Evolutionary conservation across 1,140 invertebrate species (phyloP), one percentile per base, ranked within the genome.

Genomic region (Drosophila ironensis): DNA sequence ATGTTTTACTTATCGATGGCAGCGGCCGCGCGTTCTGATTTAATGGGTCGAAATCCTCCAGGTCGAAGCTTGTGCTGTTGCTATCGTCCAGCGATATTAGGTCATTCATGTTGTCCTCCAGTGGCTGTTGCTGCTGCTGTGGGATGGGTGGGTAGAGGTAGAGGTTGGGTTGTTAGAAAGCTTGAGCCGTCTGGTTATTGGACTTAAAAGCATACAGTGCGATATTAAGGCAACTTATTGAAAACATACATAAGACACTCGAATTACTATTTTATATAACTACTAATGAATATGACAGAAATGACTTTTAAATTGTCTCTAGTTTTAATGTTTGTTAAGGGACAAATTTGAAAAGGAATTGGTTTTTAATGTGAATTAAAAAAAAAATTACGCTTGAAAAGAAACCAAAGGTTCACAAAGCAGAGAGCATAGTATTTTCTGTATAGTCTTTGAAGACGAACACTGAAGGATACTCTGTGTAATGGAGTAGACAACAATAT

Each of bases 61-160:
- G 48, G 59, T 90, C 89, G 41, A 90, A 90, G 69, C 88, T 90
- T 44, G 75, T 78, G 28, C 88, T 90, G 40, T 72, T 84, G 64
- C 88, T 89, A 87, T 89, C 86, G 71, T 89, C 87, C 74, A 90
- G 75, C 76, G 74, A 87, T 82, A 90, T 90, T 44, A 90, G 67
- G 86, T 90, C 87, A 20, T 88, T 89, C 63, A 89, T 87, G 40
- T 77, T 87, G 45, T 88, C 87, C 30, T 87, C 74, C 44, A 53
- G 60, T 11, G 61, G 28, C 17, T 60, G 56, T 57, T 87, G 64
- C 45, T 81, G 19, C 71, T 84, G 66, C 64, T 52, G 50, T 9
- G 46, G 45, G 37, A 30, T 12, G 30, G 40, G 14, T 19, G 42
- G 30, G 57, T 9, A 63, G 37, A 56, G 30, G 57, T 9, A 63